Percentiles rank a stretch among this genome's conserved stretches.
Conservation (phyloP, 1,140 invertebrate species). For the Nasonia vitripennis region DNA sequence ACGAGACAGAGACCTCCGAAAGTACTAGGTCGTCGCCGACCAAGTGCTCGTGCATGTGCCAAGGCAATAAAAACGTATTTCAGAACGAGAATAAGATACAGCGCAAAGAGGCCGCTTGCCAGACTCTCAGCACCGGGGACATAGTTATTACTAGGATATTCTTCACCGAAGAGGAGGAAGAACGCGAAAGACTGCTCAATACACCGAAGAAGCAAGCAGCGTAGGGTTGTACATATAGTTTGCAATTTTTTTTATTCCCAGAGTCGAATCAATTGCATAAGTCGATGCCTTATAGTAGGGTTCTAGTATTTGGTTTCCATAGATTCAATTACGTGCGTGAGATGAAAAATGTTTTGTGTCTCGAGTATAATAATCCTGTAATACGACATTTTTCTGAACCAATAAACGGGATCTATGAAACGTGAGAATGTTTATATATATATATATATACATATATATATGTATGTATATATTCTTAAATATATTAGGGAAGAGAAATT, state of each 20-base stretch:
- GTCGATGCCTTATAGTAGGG: not conserved
- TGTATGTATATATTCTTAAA: not conserved
- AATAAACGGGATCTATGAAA: not conserved
- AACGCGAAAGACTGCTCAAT: conserved; percentile 68
- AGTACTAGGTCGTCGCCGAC: conserved; percentile 59
- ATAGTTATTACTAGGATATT: conserved; percentile 94
- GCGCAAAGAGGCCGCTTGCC: conserved; percentile 78
- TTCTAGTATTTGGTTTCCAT: not conserved
- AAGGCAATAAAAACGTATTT: conserved; percentile 53
- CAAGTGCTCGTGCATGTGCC: conserved; percentile 76
- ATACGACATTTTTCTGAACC: not conserved
- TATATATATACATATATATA: not conserved
- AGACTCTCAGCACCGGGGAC: conserved; percentile 94
- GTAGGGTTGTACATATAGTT: not conserved
- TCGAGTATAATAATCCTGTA: not conserved
- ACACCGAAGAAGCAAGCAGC: conserved; percentile 66
- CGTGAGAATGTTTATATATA: not conserved
- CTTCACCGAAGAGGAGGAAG: conserved; percentile 80
- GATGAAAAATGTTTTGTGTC: not conserved
- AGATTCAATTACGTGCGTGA: not conserved
- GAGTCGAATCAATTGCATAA: not conserved
- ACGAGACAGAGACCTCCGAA: conserved; percentile 69
- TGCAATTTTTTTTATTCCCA: not conserved
- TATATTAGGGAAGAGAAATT: not conserved
- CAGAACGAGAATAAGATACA: conserved; percentile 54